Percentiles rank a stretch among this genome's conserved stretches.
phyloP scores from a whole-genome alignment of 2,797 vertebrate genomes.

The Macropus fuliginosus region DNA sequence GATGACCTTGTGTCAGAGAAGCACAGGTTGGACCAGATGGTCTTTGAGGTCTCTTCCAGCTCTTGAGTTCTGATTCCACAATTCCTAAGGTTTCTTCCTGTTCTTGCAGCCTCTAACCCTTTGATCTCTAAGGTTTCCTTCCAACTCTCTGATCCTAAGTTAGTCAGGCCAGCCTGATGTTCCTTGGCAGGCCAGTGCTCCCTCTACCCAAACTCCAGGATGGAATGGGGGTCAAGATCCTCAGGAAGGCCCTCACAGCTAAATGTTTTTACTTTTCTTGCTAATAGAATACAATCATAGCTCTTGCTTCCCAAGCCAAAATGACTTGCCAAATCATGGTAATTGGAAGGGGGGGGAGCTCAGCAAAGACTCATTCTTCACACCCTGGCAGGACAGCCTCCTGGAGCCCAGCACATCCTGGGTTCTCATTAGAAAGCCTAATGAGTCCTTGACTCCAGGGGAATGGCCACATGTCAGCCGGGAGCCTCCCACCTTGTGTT shows the following conservation, averaged over 20 bases:
- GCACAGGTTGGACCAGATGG: not conserved
- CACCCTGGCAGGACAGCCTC: not conserved
- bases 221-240: not conserved
- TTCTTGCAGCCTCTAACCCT: not conserved
- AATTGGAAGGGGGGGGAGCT: not conserved
- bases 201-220: not conserved
- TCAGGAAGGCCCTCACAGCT: not conserved
- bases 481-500: not conserved
- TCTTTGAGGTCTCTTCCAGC: not conserved
- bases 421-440: not conserved
- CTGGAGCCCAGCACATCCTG: not conserved
- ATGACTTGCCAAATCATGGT: not conserved
- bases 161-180: not conserved
- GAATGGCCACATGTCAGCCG: not conserved
- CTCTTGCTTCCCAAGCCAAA: not conserved
- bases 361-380: not conserved
- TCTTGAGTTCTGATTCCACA: not conserved
- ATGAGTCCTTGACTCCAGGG: not conserved
- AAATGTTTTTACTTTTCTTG: not conserved
- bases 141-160: not conserved
- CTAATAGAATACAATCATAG: not conserved
- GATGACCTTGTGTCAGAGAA: not conserved
- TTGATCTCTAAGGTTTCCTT: not conserved
- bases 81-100: not conserved
- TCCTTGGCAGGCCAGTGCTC: not conserved